These are phyloP conservation scores for Microtus montanus DNA, from an alignment of 2,113 vertebrate genomes.

Conservation along the genomic window DNA sequence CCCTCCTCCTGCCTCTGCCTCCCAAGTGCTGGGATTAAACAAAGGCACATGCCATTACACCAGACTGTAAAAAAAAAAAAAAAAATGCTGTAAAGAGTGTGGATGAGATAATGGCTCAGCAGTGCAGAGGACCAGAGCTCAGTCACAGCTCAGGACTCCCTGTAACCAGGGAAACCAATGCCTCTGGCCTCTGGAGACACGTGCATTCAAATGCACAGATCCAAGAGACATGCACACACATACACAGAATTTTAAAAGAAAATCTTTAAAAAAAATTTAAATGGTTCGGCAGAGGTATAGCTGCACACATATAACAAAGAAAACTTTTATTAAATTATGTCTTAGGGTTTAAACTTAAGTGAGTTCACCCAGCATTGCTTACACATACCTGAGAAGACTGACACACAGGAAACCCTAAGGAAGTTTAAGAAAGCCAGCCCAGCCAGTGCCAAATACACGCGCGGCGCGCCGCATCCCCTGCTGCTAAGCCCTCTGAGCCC, in stretches of 20 bases:
- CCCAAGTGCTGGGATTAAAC: not conserved
- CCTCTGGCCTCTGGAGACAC: not conserved
- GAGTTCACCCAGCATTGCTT: not conserved
- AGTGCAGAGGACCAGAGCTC: not conserved
- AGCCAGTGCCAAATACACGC: not conserved
- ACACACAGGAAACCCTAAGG: not conserved
- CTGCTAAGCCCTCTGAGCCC: not conserved
- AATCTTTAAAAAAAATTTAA: not conserved
- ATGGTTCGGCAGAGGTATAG: no score
- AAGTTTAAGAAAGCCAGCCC: not conserved
- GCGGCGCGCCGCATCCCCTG: rapidly evolving
- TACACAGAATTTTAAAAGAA: not conserved
- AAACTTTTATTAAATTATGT: not conserved
- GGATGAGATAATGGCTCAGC: not conserved
- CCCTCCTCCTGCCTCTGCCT: not conserved
- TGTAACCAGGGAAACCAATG: not conserved
- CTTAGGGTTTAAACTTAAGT: not conserved
- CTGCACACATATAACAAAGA: not conserved
- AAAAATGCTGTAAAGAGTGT: not conserved
- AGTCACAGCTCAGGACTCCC: not conserved
- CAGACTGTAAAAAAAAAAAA: not conserved
- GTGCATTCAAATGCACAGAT: not conserved
- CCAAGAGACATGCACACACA: not conserved
- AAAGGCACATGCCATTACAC: not conserved
- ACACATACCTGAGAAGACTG: not conserved